A percentile compares a stretch with the other conserved stretches of the same genome.
Conservation (phyloP, 2,888 invertebrate species). For the Ornithoptera alexandrae region DNA sequence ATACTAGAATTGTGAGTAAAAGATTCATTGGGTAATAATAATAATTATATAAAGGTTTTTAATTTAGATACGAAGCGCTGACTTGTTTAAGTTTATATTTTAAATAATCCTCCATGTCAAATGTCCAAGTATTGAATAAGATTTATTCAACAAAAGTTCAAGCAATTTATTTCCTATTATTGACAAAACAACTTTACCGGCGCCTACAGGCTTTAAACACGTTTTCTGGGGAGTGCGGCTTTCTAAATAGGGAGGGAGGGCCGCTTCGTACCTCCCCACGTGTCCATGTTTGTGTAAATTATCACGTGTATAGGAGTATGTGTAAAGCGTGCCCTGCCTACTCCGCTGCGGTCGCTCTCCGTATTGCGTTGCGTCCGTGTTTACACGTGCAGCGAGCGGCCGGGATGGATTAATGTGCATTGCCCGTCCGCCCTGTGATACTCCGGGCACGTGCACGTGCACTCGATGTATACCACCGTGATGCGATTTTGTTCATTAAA, state of each 20-base stretch:
- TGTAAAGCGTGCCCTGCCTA: constrained; percentile 43
- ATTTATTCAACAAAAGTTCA: constrained; percentile 15
- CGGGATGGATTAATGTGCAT: constrained; percentile 27
- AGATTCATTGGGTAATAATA: too few species aligned
- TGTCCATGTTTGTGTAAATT: constrained; percentile 65
- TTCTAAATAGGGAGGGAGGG: constrained; percentile 11
- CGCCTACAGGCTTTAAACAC: constrained; percentile 8
- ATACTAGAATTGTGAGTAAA: too few species aligned
- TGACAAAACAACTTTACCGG: constrained; percentile 13
- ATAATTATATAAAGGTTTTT: too few species aligned
- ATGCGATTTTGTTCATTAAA: constrained; percentile 37
- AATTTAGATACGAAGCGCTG: too few species aligned
- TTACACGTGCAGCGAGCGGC: constrained; percentile 19
- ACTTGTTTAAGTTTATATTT: too few species aligned
- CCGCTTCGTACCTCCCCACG: constrained; percentile 34
- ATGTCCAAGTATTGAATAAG: not conserved
- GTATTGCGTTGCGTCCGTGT: constrained; percentile 43
- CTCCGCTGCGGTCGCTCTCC: constrained; percentile 53
- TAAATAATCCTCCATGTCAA: not conserved
- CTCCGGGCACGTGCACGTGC: constrained; percentile 28
- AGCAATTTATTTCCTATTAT: constrained; percentile 19
- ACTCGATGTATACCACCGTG: constrained; percentile 20
- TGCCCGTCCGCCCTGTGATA: constrained; percentile 15
- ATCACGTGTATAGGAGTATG: constrained; percentile 57
- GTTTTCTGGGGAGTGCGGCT: constrained; percentile 8